phyloP scores from a whole-genome alignment of 1,140 invertebrate species.

The Liolophura sinensis region DNA sequence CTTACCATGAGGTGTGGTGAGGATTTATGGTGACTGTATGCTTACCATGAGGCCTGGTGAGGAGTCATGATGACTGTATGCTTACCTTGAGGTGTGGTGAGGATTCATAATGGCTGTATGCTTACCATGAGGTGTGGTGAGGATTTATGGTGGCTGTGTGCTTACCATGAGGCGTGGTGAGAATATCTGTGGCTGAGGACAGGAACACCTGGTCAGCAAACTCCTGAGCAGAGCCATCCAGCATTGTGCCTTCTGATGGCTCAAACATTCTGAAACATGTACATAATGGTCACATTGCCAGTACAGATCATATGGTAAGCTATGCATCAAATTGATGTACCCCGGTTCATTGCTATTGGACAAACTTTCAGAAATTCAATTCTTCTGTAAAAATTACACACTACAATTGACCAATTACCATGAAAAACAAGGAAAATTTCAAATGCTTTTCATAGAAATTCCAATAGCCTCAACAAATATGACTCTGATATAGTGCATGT shows the following conservation, averaged over 20 bases:
- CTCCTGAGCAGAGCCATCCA: slow-evolving; percentile 35
- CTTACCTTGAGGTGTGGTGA: slow-evolving; percentile 33
- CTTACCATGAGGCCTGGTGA: slow-evolving; percentile 31
- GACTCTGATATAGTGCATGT: no score
- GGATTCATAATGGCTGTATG: not conserved
- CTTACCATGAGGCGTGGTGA: slow-evolving; percentile 37
- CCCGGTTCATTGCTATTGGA: no score
- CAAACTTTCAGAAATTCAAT: no score
- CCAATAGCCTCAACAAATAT: no score
- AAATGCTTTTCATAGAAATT: no score
- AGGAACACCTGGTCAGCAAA: slow-evolving; percentile 40
- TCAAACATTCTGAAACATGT: slow-evolving; percentile 31
- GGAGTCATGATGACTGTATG: not conserved
- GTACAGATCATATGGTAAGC: no score
- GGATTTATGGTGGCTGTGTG: not conserved
- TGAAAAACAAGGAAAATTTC: no score
- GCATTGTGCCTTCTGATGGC: slow-evolving; percentile 25
- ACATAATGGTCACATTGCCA: not conserved
- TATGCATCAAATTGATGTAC: no score
- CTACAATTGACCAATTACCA: no score
- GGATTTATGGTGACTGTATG: not conserved
- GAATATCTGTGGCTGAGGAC: slow-evolving; percentile 31
- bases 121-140: slow-evolving; percentile 33
- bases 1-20: not conserved
- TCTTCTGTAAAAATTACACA: no score